A percentile compares a stretch with the other conserved stretches of the same genome.
phyloP scores from a whole-genome alignment of 2,797 vertebrate genomes.

The Agapornis canus region DNA sequence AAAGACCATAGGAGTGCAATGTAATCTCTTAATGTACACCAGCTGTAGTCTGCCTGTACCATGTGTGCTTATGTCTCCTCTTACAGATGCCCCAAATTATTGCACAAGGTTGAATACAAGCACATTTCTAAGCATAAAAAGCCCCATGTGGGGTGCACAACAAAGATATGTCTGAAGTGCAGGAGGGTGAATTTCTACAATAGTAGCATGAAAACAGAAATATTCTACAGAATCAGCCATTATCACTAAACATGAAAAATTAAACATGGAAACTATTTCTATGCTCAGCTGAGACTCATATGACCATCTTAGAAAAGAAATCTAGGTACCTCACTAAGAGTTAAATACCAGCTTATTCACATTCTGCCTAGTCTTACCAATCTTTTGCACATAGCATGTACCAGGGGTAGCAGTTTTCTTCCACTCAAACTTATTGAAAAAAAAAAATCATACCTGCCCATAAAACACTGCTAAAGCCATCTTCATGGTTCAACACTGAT shows the following conservation, averaged over 20 bases:
- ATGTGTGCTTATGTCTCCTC: accelerated
- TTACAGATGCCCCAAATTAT: neutral
- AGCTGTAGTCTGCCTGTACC: neutral
- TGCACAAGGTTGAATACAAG: neutral
- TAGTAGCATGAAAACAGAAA: neutral
- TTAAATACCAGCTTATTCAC: neutral
- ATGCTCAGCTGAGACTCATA: neutral
- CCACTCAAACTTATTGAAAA: neutral
- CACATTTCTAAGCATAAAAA: neutral
- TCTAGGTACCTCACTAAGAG: neutral
- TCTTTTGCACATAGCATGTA: neutral
- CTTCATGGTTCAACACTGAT: neutral
- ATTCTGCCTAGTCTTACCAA: neutral
- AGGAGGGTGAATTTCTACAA: neutral
- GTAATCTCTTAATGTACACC: accelerated
- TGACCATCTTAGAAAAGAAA: neutral
- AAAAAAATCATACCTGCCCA: neutral
- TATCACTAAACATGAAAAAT: neutral
- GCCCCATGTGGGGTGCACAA: neutral
- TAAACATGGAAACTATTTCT: neutral
- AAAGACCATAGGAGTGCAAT: neutral
- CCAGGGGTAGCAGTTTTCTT: neutral
- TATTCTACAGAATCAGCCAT: neutral
- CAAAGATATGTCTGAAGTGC: neutral
- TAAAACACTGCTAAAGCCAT: neutral